Evolutionary conservation across 1,140 invertebrate species (phyloP).

Genomic region (Heliconius hermathena): DNA sequence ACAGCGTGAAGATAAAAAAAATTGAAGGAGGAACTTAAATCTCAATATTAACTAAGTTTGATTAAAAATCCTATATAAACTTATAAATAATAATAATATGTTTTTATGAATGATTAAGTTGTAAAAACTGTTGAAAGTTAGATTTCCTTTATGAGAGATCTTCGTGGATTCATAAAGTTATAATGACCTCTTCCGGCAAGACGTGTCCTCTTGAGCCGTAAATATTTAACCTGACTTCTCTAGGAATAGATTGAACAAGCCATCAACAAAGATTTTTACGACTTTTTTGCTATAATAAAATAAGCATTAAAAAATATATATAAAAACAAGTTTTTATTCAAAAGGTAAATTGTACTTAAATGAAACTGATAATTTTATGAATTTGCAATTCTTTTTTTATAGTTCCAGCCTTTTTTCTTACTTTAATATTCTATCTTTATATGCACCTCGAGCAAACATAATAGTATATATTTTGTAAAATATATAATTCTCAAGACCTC

Average conservation of each 20-base stretch:
- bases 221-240: conserved; percentile 18
- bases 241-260: neutral
- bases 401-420: no score
- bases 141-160: conserved; percentile 32
- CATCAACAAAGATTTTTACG: neutral
- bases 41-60: neutral
- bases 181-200: conserved; percentile 32
- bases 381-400: no score
- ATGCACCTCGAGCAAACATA: no score
- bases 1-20: no score
- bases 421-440: no score
- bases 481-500: no score
- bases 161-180: conserved; percentile 33
- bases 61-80: neutral
- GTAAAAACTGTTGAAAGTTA: conserved; percentile 4
- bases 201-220: conserved; percentile 21
- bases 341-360: no score
- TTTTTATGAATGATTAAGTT: neutral
- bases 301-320: no score
- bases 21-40: no score
- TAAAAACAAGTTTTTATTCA: no score
- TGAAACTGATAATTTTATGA: no score
- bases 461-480: no score
- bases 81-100: neutral
- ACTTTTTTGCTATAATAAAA: neutral